A percentile compares a stretch with the other conserved stretches of the same genome.
Evolutionary conservation across 2,888 invertebrate genomes (phyloP).

Genomic region (Tolmerus cingulatus): DNA sequence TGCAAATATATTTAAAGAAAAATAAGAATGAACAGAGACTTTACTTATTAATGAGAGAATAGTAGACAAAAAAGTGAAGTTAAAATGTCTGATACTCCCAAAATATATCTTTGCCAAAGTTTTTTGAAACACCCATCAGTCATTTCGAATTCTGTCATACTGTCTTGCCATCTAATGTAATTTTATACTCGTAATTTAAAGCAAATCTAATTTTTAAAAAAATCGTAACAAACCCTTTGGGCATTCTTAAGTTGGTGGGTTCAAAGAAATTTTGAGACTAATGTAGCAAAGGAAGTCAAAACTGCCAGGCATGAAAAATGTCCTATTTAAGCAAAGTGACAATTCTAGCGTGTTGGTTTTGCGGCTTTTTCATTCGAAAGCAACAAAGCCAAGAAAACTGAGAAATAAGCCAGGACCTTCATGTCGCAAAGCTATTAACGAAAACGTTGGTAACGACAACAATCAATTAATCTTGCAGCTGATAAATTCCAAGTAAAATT

Average conservation of each 20-base stretch:
- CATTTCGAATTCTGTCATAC: neutral
- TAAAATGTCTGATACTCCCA: neutral
- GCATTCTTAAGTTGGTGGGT: neutral
- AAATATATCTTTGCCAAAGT: neutral
- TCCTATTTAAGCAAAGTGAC: neutral
- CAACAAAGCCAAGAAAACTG: neutral
- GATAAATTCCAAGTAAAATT: neutral
- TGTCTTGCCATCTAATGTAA: neutral
- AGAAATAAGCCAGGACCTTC: neutral
- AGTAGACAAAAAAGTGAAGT: neutral
- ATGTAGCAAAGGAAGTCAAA: neutral
- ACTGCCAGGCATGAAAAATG: neutral
- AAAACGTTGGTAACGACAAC: constrained; percentile 2
- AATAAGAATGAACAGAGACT: neutral
- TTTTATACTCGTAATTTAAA: neutral
- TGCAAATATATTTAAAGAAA: neutral
- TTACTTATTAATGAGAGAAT: neutral
- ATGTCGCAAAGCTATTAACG: neutral
- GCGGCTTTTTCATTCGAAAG: neutral
- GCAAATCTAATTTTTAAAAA: neutral
- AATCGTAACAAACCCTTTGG: neutral
- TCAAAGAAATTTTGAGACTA: neutral
- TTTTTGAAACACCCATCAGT: neutral
- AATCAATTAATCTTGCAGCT: constrained; percentile 16
- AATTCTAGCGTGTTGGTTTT: neutral